These are phyloP conservation scores for Panorpa germanica DNA, from an alignment of 2,888 invertebrate species.

Conservation along the genomic window DNA sequence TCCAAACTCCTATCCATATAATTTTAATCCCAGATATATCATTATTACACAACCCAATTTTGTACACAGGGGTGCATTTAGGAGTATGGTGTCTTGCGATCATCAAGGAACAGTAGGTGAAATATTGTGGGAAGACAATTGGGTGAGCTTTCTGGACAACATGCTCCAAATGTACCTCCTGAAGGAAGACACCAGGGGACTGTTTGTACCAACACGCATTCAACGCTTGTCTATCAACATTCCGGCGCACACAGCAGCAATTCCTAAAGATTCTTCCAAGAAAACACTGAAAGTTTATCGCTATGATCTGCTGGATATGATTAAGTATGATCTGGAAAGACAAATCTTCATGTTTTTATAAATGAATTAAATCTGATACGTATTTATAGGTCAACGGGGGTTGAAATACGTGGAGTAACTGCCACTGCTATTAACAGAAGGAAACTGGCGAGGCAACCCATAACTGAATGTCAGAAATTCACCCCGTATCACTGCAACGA, in stretches of 20 bases:
- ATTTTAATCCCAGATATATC: too few relatives aligned
- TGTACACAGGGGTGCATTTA: slow-evolving; percentile 20
- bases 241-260: slow-evolving; percentile 26
- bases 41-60: too few relatives aligned
- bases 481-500: too few relatives aligned
- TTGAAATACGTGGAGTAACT: slow-evolving; percentile 57
- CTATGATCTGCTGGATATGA: too few relatives aligned
- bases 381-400: slow-evolving; percentile 48
- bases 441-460: too few relatives aligned
- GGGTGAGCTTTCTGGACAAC: slow-evolving; percentile 78
- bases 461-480: too few relatives aligned
- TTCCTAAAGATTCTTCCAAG: slow-evolving; percentile 16
- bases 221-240: slow-evolving; percentile 50
- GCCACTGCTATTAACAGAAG: slow-evolving; percentile 55
- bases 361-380: too few relatives aligned
- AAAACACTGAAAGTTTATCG: too few relatives aligned
- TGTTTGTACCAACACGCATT: slow-evolving; percentile 59
- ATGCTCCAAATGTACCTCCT: slow-evolving; percentile 70
- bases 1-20: too few relatives aligned
- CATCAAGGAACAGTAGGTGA: slow-evolving; percentile 20
- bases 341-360: too few relatives aligned
- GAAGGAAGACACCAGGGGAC: slow-evolving; percentile 43
- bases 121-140: slow-evolving; percentile 56
- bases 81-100: too few relatives aligned
- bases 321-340: too few relatives aligned